A percentile compares a stretch with the other conserved stretches of the same genome.
Conservation (phyloP, 2,113 vertebrate genomes). For the Rhinoptilus africanus region DNA sequence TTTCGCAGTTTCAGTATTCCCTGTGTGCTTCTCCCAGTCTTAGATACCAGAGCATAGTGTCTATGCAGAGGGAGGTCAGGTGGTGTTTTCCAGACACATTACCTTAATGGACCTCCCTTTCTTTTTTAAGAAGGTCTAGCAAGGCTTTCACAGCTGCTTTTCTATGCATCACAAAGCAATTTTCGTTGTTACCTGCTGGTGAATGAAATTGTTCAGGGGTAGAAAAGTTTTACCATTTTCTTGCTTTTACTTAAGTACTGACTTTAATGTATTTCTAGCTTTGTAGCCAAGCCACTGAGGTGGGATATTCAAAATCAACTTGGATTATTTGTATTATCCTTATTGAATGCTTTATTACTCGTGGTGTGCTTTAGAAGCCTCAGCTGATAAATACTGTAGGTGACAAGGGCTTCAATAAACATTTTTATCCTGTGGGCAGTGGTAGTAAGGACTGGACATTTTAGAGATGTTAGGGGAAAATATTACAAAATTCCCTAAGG, state of each 20-base stretch:
- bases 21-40: background rate
- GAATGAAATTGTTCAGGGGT: background rate
- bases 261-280: background rate
- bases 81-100: background rate
- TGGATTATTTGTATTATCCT: background rate
- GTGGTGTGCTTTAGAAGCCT: background rate
- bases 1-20: background rate
- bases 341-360: background rate
- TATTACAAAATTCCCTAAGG: background rate
- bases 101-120: background rate
- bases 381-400: background rate
- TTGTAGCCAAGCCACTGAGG: background rate
- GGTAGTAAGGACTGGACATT: background rate
- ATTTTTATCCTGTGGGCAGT: background rate
- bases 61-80: background rate
- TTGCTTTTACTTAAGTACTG: background rate
- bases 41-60: background rate
- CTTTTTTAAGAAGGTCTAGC: background rate
- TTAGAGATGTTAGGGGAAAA: background rate
- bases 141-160: background rate
- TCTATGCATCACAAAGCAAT: background rate
- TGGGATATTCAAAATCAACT: background rate
- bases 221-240: background rate
- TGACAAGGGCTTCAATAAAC: background rate
- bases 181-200: background rate